Conservation (phyloP, 1,140 invertebrate species). For the Bathynomus jamesi region DNA sequence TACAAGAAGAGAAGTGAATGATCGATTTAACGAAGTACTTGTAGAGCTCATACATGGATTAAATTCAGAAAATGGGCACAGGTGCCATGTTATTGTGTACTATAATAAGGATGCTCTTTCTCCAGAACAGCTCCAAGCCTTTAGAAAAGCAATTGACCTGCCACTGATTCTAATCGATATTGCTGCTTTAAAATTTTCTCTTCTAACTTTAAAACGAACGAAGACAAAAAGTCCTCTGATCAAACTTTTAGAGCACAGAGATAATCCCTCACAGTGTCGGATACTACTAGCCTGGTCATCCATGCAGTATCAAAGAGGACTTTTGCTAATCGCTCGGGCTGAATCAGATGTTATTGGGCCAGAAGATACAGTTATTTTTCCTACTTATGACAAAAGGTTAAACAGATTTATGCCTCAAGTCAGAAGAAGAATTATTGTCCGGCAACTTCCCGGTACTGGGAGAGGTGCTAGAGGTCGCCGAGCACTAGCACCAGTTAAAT, state of each 20-base stretch:
- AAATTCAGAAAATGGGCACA: no score
- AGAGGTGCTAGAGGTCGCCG: background rate
- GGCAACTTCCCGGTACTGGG: background rate
- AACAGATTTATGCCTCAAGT: slow-evolving; percentile 25
- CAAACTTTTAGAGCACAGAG: slow-evolving; percentile 14
- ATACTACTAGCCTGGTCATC: slow-evolving; percentile 24
- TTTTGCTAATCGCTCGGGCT: slow-evolving; percentile 20
- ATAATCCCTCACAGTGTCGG: slow-evolving; percentile 21
- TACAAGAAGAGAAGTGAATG: no score
- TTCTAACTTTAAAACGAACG: slow-evolving; percentile 16
- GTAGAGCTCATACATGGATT: no score
- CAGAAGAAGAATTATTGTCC: slow-evolving; percentile 19
- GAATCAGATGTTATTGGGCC: slow-evolving; percentile 17
- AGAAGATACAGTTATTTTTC: slow-evolving; percentile 18
- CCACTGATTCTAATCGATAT: slow-evolving; percentile 29
- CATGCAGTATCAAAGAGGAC: slow-evolving; percentile 19
- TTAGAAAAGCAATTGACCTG: background rate
- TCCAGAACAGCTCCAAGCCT: slow-evolving; percentile 2
- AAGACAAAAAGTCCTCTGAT: slow-evolving; percentile 13
- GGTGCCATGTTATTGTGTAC: slow-evolving; percentile 27
- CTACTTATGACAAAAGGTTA: slow-evolving; percentile 21
- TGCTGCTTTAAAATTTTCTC: slow-evolving; percentile 14
- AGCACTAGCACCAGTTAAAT: background rate
- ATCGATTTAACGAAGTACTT: no score
- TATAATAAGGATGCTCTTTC: slow-evolving; percentile 15